These are phyloP conservation scores for Crambe crambe DNA, from an alignment of 37 sponge, comb jelly and placozoan genomes.

Conservation along the genomic window DNA sequence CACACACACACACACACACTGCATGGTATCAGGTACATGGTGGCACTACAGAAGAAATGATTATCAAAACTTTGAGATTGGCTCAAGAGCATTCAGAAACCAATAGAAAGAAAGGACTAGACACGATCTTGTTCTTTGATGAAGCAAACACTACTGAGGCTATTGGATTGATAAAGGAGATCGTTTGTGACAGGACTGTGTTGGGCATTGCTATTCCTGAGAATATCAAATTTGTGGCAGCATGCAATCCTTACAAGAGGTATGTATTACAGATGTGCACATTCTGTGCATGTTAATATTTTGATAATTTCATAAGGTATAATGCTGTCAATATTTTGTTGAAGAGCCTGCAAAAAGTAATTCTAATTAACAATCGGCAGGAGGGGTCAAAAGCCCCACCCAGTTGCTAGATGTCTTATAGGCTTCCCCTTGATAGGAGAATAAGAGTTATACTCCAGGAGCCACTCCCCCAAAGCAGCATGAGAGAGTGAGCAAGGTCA, in stretches of 20 bases:
- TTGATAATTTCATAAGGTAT: too few relatives aligned
- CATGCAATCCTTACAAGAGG: conserved; percentile 95
- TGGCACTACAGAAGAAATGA: conserved; percentile 73
- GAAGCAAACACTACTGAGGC: conserved; percentile 98
- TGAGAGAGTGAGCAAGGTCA: too few relatives aligned
- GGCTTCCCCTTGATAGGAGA: too few relatives aligned
- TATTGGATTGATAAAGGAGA: conserved; percentile 95
- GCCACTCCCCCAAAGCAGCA: too few relatives aligned
- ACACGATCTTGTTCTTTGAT: conserved; percentile 97
- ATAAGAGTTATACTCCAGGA: too few relatives aligned
- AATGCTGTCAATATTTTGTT: too few relatives aligned
- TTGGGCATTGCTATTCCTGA: conserved; percentile 68
- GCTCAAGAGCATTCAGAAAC: conserved; percentile 74
- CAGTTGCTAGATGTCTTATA: too few relatives aligned
- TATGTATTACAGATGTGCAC: conserved; percentile 2
- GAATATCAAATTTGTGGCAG: conserved; percentile 93
- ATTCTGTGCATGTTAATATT: not conserved
- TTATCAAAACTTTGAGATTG: conserved; percentile 37
- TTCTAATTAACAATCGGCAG: too few relatives aligned
- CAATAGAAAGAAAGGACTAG: conserved; percentile 32
- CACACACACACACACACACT: too few relatives aligned
- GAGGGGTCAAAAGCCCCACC: too few relatives aligned
- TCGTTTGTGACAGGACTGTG: conserved; percentile 94
- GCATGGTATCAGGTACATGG: conserved; percentile 89
- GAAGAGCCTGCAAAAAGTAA: too few relatives aligned